Evolutionary conservation across 1,140 invertebrate genomes (phyloP).

Genomic region (Brachionus asplanchnoidis): DNA sequence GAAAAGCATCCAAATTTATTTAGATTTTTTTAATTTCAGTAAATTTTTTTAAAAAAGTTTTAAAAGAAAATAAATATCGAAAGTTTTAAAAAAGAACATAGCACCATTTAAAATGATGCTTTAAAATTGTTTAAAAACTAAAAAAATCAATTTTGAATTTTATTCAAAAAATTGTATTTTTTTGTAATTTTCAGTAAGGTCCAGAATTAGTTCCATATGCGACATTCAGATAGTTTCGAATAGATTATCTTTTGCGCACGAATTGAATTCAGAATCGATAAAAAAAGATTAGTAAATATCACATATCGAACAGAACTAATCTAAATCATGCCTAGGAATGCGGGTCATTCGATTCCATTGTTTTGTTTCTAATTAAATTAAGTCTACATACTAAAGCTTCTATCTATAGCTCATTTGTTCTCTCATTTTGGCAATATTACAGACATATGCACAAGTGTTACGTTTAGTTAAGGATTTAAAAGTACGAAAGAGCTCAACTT

Average conservation of each 20-base stretch:
- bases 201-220: background rate
- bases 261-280: slow-evolving; percentile 24
- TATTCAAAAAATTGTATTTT: too few species aligned
- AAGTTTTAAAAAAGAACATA: too few species aligned
- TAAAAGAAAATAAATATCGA: too few species aligned
- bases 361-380: slow-evolving; percentile 23
- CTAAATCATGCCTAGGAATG: background rate
- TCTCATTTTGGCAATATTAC: slow-evolving; percentile 13
- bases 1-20: too few species aligned
- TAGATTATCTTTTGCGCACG: slow-evolving; percentile 14
- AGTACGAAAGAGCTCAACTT: background rate
- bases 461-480: background rate
- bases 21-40: too few species aligned
- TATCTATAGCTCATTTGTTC: background rate
- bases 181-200: background rate
- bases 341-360: background rate
- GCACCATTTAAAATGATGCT: too few species aligned
- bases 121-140: too few species aligned
- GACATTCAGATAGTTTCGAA: background rate
- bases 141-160: too few species aligned
- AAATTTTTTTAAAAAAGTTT: too few species aligned
- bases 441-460: slow-evolving; percentile 16
- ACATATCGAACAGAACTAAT: background rate
- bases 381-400: background rate
- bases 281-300: slow-evolving; percentile 27